Evolutionary conservation across 2,113 vertebrate species (phyloP).

Genomic region (Sakesphorus luctuosus): DNA sequence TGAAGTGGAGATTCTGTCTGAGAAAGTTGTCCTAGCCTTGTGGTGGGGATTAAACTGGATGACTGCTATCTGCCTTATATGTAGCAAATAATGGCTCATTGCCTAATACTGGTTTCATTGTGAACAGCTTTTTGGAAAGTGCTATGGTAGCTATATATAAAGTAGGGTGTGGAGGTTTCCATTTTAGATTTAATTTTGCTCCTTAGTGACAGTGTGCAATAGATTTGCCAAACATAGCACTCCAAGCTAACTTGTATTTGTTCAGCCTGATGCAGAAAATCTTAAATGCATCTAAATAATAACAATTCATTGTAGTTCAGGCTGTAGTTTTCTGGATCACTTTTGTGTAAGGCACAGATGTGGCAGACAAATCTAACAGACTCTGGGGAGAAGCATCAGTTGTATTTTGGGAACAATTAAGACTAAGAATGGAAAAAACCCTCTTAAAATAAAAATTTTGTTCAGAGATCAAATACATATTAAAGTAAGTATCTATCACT

Average conservation of each 20-base stretch:
- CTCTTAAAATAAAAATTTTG: not conserved
- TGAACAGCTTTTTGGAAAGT: not conserved
- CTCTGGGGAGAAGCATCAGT: not conserved
- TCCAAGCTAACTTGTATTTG: not conserved
- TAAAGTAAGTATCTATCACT: not conserved
- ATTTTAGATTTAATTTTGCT: constrained; percentile 8
- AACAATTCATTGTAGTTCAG: not conserved
- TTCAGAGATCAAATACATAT: not conserved
- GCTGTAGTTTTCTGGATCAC: not conserved
- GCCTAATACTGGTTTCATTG: not conserved
- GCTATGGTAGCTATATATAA: not conserved
- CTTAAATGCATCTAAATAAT: not conserved
- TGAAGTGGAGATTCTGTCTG: not conserved
- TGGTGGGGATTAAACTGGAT: not conserved
- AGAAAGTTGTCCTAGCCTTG: not conserved
- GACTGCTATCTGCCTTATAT: not conserved
- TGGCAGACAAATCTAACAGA: not conserved
- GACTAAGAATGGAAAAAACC: not conserved
- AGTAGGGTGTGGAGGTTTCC: not conserved
- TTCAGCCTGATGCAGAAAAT: not conserved
- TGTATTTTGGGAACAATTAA: not conserved
- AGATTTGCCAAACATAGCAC: not conserved
- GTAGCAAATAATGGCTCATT: not conserved
- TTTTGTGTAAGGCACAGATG: not conserved
- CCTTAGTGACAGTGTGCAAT: not conserved